A percentile compares a stretch with the other conserved stretches of the same genome.
phyloP scores from a whole-genome alignment of 2,113 vertebrate species.

The Rattus norvegicus region DNA sequence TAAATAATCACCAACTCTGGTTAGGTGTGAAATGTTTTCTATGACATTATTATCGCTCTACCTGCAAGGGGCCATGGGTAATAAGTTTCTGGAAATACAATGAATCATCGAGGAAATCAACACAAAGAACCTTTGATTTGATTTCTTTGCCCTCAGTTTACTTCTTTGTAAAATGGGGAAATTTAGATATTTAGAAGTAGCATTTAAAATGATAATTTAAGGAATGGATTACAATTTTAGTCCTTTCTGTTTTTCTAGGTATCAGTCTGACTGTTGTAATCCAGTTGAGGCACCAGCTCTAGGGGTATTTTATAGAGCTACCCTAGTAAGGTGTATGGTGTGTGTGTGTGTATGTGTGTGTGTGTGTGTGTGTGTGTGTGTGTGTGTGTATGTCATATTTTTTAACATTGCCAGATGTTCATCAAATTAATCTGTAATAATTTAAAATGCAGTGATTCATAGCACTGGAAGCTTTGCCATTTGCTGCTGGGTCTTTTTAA shows the following conservation, averaged over 20 bases:
- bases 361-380: no score
- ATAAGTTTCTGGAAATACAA: not conserved
- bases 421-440: constrained; percentile 39
- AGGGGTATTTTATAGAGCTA: not conserved
- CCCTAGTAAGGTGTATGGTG: not conserved
- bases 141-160: not conserved
- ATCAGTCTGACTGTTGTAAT: not conserved
- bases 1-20: not conserved
- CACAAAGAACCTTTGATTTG: not conserved
- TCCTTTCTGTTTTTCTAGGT: not conserved
- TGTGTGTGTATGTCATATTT: not conserved
- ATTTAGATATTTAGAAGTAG: not conserved
- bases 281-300: not conserved
- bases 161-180: not conserved
- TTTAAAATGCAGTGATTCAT: constrained; percentile 52
- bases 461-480: not conserved
- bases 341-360: no score
- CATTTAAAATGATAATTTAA: not conserved
- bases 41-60: not conserved
- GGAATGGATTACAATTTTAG: not conserved
- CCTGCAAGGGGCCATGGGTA: not conserved
- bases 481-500: constrained; percentile 9
- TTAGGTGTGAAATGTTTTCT: not conserved
- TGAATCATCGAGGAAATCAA: not conserved
- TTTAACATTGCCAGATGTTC: constrained; percentile 11